Evolutionary conservation across 2,888 invertebrate genomes (phyloP).

Genomic region (Hedya salicella): DNA sequence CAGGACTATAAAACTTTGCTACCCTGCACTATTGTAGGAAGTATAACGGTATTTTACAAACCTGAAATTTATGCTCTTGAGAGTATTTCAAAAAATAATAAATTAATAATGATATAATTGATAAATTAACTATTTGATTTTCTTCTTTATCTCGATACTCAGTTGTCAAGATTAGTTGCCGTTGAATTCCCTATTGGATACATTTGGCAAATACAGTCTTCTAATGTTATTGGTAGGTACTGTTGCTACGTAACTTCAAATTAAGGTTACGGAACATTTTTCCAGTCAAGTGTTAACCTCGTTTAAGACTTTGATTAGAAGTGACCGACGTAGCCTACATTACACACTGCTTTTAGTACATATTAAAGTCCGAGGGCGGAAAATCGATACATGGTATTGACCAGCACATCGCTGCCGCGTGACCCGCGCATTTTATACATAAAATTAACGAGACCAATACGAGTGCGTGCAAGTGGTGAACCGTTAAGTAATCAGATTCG

Average conservation of each 20-base stretch:
- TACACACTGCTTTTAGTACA: constrained; percentile 37
- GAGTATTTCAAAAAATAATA: no score
- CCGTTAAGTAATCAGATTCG: constrained; percentile 34
- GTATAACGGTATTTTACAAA: no score
- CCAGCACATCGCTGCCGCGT: constrained; percentile 28
- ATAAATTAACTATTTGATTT: no score
- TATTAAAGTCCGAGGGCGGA: constrained; percentile 30
- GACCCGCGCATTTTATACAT: constrained; percentile 33
- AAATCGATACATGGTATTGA: constrained; percentile 43
- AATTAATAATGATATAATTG: no score
- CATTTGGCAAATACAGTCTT: no score
- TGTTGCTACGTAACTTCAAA: constrained; percentile 26
- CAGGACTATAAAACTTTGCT: no score
- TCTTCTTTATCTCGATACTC: no score
- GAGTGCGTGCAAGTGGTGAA: neutral
- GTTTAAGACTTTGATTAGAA: constrained; percentile 42
- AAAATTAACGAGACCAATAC: constrained; percentile 26
- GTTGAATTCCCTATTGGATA: no score
- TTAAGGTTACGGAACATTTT: constrained; percentile 35
- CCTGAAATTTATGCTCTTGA: no score
- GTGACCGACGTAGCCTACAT: constrained; percentile 42
- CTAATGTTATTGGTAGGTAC: constrained; percentile 14
- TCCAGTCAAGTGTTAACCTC: constrained; percentile 34
- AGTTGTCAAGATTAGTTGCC: no score
- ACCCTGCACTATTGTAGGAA: no score